phyloP scores from a whole-genome alignment of 2,888 invertebrate genomes.

The Nemurella pictetii region DNA sequence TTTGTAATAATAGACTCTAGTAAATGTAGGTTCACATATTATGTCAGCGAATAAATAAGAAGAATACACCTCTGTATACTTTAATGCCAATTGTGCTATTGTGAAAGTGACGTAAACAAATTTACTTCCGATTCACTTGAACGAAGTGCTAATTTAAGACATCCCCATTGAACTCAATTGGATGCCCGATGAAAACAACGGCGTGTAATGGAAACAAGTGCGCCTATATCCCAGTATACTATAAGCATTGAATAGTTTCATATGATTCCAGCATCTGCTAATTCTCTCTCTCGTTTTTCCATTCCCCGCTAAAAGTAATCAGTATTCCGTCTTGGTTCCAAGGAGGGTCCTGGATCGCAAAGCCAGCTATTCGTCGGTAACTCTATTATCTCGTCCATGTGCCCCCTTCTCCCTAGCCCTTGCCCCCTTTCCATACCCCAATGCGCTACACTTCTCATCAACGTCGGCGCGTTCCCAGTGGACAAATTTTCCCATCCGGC shows the following conservation, averaged over 20 bases:
- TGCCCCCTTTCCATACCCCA: background rate
- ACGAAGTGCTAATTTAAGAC: background rate
- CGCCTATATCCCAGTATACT: background rate
- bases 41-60: background rate
- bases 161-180: background rate
- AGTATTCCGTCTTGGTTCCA: conserved; percentile 37
- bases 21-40: too few species aligned
- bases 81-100: background rate
- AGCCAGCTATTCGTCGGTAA: conserved; percentile 27
- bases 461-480: background rate
- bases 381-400: conserved; percentile 28
- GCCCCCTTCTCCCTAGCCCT: background rate
- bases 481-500: conserved; percentile 6
- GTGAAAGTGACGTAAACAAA: background rate
- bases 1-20: too few species aligned
- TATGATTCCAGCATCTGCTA: conserved; percentile 10
- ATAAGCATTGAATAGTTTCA: background rate
- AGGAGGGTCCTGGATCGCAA: conserved; percentile 23
- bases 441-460: background rate
- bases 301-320: conserved; percentile 29
- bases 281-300: background rate
- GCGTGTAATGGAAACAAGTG: background rate
- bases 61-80: background rate
- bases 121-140: background rate
- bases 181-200: background rate